Conservation (phyloP, 2,113 vertebrate genomes). For the Mohoua ochrocephala region DNA sequence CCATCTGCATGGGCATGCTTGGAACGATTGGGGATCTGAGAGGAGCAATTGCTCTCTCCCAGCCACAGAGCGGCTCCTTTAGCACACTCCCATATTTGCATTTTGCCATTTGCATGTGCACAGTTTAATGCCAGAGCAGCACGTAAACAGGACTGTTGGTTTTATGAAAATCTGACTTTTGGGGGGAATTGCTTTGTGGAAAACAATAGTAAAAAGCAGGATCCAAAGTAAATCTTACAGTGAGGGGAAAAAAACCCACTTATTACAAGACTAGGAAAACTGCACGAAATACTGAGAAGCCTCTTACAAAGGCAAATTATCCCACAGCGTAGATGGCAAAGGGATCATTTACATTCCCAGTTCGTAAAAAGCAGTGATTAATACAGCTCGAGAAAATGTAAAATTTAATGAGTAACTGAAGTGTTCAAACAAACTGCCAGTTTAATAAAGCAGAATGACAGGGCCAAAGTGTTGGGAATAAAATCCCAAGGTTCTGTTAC, state of each 20-base stretch:
- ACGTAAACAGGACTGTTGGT: neutral
- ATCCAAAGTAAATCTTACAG: neutral
- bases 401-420: slow-evolving; percentile 37
- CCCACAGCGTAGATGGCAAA: neutral
- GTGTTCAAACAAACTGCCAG: slow-evolving; percentile 13
- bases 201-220: neutral
- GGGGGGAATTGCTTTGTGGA: neutral
- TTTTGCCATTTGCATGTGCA: neutral
- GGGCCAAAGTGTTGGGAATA: neutral
- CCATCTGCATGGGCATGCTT: fast-evolving
- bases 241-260: neutral
- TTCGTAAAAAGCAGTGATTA: slow-evolving; percentile 17
- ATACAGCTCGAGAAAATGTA: slow-evolving; percentile 35
- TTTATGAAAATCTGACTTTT: neutral
- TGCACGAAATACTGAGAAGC: neutral
- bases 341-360: slow-evolving; percentile 16
- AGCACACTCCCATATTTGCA: neutral
- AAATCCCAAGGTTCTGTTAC: neutral
- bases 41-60: neutral
- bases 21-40: neutral
- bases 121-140: neutral
- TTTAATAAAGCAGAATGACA: slow-evolving; percentile 16
- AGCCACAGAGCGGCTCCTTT: neutral
- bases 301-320: neutral
- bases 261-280: neutral